Evolutionary conservation across 2,113 vertebrate genomes (phyloP).

Genomic region (Rattus rattus): DNA sequence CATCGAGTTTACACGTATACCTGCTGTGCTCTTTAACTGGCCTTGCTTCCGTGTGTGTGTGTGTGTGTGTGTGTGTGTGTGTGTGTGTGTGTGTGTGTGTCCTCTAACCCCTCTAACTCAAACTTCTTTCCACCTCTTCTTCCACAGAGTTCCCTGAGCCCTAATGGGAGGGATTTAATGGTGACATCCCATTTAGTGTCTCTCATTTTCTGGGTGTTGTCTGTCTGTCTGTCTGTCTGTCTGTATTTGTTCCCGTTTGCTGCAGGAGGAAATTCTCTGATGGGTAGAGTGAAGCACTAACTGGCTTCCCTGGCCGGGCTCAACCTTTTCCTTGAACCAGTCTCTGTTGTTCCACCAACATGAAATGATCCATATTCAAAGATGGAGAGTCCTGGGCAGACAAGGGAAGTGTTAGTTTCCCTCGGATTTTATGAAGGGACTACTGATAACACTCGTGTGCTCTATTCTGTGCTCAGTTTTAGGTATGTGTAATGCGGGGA

Average conservation of each 20-base stretch:
- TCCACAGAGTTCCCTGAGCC: background rate
- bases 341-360: background rate
- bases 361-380: constrained; percentile 11
- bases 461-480: background rate
- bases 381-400: background rate
- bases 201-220: background rate
- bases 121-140: background rate
- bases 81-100: background rate
- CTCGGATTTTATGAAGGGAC: background rate
- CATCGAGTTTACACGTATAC: background rate
- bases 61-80: background rate
- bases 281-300: background rate
- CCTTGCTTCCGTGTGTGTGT: background rate
- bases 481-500: background rate
- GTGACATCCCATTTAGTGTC: background rate
- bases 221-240: background rate
- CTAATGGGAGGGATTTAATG: background rate
- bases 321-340: background rate
- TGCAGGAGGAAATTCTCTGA: background rate
- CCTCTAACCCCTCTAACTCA: background rate
- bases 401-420: background rate
- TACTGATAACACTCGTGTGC: background rate
- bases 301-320: background rate
- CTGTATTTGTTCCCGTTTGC: background rate
- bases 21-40: too few species aligned